Conservation (phyloP, 2,888 invertebrate genomes). For the Eulithis prunata region DNA sequence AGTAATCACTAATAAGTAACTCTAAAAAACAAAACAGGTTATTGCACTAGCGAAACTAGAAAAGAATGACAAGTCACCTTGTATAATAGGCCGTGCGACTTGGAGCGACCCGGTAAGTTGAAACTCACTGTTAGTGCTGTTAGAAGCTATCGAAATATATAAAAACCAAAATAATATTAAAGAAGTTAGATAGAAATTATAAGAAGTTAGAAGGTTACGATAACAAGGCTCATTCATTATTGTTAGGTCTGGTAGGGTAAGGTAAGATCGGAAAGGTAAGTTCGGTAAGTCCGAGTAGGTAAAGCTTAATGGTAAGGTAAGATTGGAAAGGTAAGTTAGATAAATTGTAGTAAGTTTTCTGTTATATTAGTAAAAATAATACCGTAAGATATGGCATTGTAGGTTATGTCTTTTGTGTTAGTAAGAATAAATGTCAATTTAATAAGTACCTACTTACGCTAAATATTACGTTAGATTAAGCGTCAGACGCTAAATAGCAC, state of each 20-base stretch:
- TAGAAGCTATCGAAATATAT: conserved; percentile 23
- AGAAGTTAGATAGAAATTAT: conserved; percentile 4
- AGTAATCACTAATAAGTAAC: not conserved
- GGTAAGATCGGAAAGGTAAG: too few species aligned
- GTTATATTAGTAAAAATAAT: too few species aligned
- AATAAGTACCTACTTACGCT: not conserved
- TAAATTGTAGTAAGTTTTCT: too few species aligned
- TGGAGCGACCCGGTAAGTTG: conserved; percentile 11
- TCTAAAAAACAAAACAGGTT: not conserved
- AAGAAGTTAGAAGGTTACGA: conserved; percentile 6
- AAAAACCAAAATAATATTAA: not conserved
- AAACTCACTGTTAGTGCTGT: conserved; percentile 23
- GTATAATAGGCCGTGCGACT: conserved; percentile 30
- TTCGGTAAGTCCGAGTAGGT: too few species aligned
- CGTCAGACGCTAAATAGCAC: too few species aligned
- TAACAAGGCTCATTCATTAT: conserved; percentile 8
- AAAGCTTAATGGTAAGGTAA: too few species aligned
- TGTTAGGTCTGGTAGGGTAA: not conserved
- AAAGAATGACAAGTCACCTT: conserved; percentile 29
- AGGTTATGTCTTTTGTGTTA: not conserved
- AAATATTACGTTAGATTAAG: too few species aligned
- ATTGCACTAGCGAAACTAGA: conserved; percentile 18
- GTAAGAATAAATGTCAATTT: not conserved
- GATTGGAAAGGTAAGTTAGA: not conserved
- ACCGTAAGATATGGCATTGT: not conserved